Base-by-base conservation (phyloP, 2,888 invertebrate genomes). In the Troides helena region DNA sequence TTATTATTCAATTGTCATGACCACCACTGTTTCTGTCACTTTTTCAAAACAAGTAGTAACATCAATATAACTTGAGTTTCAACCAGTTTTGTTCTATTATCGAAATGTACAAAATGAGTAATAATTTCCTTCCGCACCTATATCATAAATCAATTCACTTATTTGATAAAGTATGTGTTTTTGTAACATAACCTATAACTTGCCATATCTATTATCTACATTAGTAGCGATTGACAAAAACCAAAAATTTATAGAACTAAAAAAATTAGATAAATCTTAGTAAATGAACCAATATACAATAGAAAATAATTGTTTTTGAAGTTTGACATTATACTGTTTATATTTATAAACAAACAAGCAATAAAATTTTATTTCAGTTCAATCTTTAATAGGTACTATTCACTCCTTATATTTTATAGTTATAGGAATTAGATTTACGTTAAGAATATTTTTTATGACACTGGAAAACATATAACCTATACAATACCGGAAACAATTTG, bases 1-100 rank as follows among this genome's bases (percentile, higher is more conserved):
- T 90, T 80, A 90, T 90, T 90, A 92, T 90, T 84, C 90, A 90
- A 91, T 91, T 92, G 87, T 82, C 81, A 78, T 78, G 84, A 83
- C 82, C 78, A 78, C 76, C 77, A 77, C 72, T 75, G 73, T 72
- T 76, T 73, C 65, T 18, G 60, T 65, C 61, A 21, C 46, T 50
- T 46, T 23, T 21, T 62, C 36, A 57, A 67, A 46, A 57, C 30
- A 57, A 23, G 39, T 46, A 46, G 14, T 50, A 63, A 50, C 25
- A 62, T 30, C 17, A 18, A 25, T 58, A 36, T 18, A 57, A 63
- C 36, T 14, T n/a, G 21, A 36, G 36, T 21, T 57, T n/a, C 4
- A 25, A 57, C 30, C 57, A 30, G 36, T 59, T 67, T 60, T 25
- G 43, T 23, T 63, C 43, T 53, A 59, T 62, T 30, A 21, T 53